Evolutionary conservation across 23 tunicate genomes (phyloP), one percentile per base, ranked within the genome.

Genomic region (Corella eumyota): DNA sequence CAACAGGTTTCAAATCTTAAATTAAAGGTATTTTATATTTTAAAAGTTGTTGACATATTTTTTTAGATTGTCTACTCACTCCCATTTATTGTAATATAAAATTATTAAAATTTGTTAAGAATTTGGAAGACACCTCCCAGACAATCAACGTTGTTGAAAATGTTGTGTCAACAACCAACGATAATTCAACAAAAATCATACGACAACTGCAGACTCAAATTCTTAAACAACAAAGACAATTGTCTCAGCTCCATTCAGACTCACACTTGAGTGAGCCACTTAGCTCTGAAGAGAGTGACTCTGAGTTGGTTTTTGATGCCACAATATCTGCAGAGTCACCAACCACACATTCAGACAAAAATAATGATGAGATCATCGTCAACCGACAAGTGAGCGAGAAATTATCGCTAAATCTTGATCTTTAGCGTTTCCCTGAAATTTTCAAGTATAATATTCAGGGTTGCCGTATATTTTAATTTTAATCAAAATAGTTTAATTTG

Each of bases 191-290:
- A 7, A 66, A 60, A 33, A 68, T 86, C 49, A 67, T 86, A 46
- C 68, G 63, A 31, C 79, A 86, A 49, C 66, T 86, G 1, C 95
- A 86, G 46, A 45, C 56, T 46, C 71, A 77, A 67, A 53, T 86
- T 21, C 48, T 86, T 6, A 74, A 77, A 58, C 95, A 86, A 32
- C 95, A 86, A 59, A 65, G 72, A 21, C 62, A 60, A 17, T 50
- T 86, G 11, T 64, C 54, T 45, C 17, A 71, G 53, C 48, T 36
- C 37, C 34, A 27, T 9, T 51, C 48, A 1, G 13, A 34, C 45
- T 33, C 35, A 22, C 17, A 15, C 22, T 3, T 2, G 1, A 1
- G 26, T 2, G 3, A 62, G 56, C 5, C 59, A 53, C 49, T 35
- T 30, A 30, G 36, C 56, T 74, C 81, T 20, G 73, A 59, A 2